Evolutionary conservation across 2,797 vertebrate species (phyloP).

Genomic region (Helostoma temminkii): DNA sequence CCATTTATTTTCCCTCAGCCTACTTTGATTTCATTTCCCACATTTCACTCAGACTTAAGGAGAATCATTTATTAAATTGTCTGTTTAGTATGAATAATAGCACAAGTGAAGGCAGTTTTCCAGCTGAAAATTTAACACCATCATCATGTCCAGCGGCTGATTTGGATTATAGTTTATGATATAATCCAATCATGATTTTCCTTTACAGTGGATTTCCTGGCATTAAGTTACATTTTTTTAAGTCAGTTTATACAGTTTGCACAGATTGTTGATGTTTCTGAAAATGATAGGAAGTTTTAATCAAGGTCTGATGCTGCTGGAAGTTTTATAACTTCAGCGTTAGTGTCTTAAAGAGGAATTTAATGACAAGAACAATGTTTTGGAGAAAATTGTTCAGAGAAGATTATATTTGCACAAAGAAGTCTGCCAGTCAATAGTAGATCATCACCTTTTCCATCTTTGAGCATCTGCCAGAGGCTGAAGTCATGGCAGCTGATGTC

Average conservation of each 20-base stretch:
- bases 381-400: background rate
- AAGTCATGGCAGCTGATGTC: conserved; percentile 79
- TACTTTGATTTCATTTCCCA: background rate
- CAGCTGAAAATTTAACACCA: background rate
- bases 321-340: background rate
- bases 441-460: conserved; percentile 84
- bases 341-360: no score
- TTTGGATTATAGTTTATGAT: no score
- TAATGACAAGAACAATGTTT: background rate
- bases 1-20: background rate
- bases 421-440: no score
- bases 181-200: no score
- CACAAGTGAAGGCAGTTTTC: background rate
- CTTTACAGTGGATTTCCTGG: background rate
- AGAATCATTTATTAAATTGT: background rate
- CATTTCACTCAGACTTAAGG: background rate
- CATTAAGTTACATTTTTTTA: background rate
- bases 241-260: background rate
- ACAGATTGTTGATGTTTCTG: background rate
- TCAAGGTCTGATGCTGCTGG: background rate
- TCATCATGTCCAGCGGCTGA: no score
- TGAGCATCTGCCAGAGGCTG: conserved; percentile 87
- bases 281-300: background rate
- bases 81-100: background rate
- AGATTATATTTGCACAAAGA: background rate